phyloP scores from a whole-genome alignment of 2,888 invertebrate species.

The Hesperia comma region DNA sequence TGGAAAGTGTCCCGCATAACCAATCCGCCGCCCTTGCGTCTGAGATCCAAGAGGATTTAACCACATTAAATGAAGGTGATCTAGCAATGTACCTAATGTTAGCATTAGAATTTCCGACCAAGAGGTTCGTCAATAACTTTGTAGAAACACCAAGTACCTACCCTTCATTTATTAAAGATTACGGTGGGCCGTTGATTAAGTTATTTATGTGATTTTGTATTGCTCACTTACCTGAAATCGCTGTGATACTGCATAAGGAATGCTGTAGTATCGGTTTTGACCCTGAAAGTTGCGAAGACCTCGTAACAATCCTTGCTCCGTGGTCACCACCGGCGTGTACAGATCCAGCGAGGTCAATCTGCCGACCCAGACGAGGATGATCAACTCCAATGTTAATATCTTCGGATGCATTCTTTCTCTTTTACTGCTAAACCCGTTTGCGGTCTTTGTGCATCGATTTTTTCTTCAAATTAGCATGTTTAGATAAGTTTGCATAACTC shows the following conservation, averaged over 20 bases:
- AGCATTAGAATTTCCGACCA: too few species aligned
- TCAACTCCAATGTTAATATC: neutral
- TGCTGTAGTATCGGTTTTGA: conserved; percentile 69
- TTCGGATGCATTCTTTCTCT: neutral
- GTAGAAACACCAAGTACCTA: too few species aligned
- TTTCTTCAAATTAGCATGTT: too few species aligned
- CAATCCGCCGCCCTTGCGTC: too few species aligned
- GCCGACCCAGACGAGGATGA: conserved; percentile 3
- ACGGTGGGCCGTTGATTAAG: too few species aligned
- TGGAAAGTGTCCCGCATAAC: too few species aligned
- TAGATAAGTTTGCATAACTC: too few species aligned
- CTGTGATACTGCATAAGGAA: conserved; percentile 66
- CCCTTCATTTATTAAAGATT: too few species aligned
- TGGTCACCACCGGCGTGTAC: conserved; percentile 58
- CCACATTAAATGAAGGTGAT: too few species aligned
- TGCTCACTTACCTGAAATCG: conserved; percentile 67
- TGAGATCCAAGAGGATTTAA: too few species aligned
- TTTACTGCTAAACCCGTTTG: neutral
- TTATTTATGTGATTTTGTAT: neutral
- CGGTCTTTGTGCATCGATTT: neutral
- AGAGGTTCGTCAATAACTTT: too few species aligned
- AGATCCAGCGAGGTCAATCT: conserved; percentile 25
- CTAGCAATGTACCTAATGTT: too few species aligned
- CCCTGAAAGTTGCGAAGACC: conserved; percentile 62
- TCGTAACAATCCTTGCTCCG: conserved; percentile 63